These are phyloP conservation scores for Acanthis flammea DNA, from an alignment of 2,797 vertebrate genomes.

Conservation along the genomic window DNA sequence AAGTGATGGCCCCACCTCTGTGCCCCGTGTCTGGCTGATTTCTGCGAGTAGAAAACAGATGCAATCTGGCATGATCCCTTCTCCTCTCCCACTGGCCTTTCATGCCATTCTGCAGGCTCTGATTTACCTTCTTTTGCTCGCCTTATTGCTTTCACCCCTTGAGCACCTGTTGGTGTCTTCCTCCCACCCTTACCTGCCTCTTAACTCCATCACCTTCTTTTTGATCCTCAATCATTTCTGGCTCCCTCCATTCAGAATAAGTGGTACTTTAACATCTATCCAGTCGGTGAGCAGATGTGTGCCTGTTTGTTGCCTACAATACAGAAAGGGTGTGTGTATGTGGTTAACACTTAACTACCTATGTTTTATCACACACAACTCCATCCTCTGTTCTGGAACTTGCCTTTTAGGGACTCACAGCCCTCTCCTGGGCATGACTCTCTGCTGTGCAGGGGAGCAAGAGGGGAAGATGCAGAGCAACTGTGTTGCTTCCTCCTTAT, in stretches of 20 bases:
- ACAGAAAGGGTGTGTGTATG: background rate
- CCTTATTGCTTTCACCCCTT: background rate
- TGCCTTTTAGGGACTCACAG: background rate
- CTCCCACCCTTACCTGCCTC: background rate
- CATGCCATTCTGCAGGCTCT: background rate
- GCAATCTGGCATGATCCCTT: background rate
- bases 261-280: fast-evolving
- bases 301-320: fast-evolving
- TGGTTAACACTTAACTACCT: background rate
- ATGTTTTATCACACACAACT: fast-evolving
- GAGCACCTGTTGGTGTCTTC: background rate
- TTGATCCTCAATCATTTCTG: background rate
- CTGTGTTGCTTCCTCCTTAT: background rate
- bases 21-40: background rate
- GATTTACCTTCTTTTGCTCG: background rate
- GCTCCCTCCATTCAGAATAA: background rate
- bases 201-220: background rate
- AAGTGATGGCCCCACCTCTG: background rate
- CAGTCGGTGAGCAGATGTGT: background rate
- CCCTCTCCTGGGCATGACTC: background rate
- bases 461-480: background rate
- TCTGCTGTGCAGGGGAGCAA: background rate
- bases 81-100: background rate
- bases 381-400: background rate
- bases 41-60: background rate